These are phyloP conservation scores for Mormyrus iriodes DNA, from an alignment of 2,113 vertebrate species.

Conservation along the genomic window DNA sequence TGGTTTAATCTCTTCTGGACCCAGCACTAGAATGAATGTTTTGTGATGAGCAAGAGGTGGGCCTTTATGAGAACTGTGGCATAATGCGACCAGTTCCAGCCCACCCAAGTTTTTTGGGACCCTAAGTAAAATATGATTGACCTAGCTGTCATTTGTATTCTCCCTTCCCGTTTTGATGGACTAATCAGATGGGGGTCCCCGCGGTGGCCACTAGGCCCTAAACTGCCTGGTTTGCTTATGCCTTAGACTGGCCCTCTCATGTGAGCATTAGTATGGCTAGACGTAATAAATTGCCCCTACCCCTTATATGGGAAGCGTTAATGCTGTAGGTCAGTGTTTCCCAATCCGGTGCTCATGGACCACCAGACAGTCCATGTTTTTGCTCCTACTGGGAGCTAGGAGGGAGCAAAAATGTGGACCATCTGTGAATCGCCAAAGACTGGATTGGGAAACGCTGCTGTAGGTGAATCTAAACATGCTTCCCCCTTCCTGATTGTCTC, in stretches of 20 bases:
- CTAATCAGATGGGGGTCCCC: background rate
- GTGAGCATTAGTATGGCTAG: background rate
- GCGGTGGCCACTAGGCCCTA: background rate
- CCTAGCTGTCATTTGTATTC: background rate
- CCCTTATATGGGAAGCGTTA: background rate
- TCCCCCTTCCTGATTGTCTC: background rate
- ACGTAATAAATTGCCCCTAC: background rate
- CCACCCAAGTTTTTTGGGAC: background rate
- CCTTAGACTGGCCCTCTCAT: background rate
- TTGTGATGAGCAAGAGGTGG: background rate
- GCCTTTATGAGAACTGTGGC: background rate
- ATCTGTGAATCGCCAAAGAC: background rate
- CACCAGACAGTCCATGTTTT: background rate
- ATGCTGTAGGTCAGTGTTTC: background rate
- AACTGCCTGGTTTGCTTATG: background rate
- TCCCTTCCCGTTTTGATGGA: background rate
- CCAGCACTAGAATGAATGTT: background rate
- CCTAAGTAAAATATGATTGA: background rate
- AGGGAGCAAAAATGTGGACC: background rate
- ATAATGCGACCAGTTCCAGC: background rate
- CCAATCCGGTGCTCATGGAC: background rate
- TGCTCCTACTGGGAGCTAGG: background rate
- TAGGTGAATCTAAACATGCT: background rate
- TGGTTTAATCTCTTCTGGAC: background rate
- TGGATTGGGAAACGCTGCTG: background rate